Conservation (phyloP, 2,888 invertebrate genomes). For the Sarcophaga subvicina region DNA sequence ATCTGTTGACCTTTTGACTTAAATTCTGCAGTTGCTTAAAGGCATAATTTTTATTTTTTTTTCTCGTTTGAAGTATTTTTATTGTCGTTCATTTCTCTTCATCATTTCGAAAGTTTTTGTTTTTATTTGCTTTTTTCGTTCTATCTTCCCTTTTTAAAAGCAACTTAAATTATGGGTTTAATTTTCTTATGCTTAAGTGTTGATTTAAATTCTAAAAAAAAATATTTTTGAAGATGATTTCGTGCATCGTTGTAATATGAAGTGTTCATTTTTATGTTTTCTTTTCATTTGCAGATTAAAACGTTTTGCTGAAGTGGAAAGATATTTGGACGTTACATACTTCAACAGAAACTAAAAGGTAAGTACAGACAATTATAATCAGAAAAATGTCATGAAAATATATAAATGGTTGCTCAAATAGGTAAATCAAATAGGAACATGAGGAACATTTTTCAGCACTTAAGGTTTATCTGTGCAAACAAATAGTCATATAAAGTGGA, state of each 20-base stretch:
- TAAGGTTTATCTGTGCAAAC: too few species aligned
- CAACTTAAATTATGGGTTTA: constrained; percentile 38
- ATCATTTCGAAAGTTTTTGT: neutral
- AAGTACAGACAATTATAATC: too few species aligned
- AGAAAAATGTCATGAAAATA: too few species aligned
- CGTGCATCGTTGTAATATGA: neutral
- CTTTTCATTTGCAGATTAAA: neutral
- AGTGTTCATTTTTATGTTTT: neutral
- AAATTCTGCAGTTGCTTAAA: neutral
- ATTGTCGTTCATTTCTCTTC: neutral
- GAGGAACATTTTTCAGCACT: too few species aligned
- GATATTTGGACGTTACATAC: too few species aligned
- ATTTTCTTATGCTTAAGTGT: neutral
- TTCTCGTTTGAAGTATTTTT: neutral
- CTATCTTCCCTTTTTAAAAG: neutral
- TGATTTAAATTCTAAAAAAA: neutral
- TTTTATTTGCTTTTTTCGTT: neutral
- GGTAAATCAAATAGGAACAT: too few species aligned
- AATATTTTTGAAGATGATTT: neutral
- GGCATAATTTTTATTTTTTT: constrained; percentile 16
- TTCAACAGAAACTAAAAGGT: too few species aligned
- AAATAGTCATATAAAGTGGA: too few species aligned
- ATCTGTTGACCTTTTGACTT: constrained; percentile 50
- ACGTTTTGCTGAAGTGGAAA: too few species aligned
- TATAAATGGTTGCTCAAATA: too few species aligned